Evolutionary conservation across 2,888 invertebrate genomes (phyloP).

Genomic region (Sphinx pinastri): DNA sequence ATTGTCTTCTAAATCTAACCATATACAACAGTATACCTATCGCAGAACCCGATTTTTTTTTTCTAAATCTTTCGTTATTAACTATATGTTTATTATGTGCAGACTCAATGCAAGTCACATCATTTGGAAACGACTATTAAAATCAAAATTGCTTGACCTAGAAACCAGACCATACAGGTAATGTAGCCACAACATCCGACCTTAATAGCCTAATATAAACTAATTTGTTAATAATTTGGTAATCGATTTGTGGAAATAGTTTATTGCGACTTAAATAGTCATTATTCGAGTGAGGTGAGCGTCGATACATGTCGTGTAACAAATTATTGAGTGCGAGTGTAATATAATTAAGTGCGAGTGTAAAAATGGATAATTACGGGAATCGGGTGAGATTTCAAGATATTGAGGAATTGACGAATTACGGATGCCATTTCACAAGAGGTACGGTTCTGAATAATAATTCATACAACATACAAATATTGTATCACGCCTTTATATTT

Average conservation of each 20-base stretch:
- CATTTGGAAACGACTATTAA: no score
- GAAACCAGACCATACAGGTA: no score
- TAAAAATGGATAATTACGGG: not conserved
- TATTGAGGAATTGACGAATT: not conserved
- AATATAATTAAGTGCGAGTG: not conserved
- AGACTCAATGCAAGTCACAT: no score
- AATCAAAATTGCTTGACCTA: no score
- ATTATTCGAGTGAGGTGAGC: not conserved
- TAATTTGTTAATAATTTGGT: slow-evolving; percentile 6
- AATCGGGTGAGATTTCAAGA: slow-evolving; percentile 1
- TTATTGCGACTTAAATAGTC: not conserved
- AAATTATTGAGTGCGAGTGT: not conserved
- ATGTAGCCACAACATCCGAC: not conserved
- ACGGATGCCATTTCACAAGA: not conserved
- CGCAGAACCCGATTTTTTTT: no score
- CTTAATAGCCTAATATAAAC: not conserved
- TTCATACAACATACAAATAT: no score
- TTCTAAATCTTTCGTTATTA: no score
- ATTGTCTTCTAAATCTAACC: no score
- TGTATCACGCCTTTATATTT: no score
- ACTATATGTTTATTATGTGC: no score
- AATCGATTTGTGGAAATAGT: not conserved
- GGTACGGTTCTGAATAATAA: not conserved
- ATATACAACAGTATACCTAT: no score
- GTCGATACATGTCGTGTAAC: not conserved